Evolutionary conservation across 1,140 invertebrate species (phyloP), one percentile per base, ranked within the genome.

Genomic region (Eriosoma lanigerum): DNA sequence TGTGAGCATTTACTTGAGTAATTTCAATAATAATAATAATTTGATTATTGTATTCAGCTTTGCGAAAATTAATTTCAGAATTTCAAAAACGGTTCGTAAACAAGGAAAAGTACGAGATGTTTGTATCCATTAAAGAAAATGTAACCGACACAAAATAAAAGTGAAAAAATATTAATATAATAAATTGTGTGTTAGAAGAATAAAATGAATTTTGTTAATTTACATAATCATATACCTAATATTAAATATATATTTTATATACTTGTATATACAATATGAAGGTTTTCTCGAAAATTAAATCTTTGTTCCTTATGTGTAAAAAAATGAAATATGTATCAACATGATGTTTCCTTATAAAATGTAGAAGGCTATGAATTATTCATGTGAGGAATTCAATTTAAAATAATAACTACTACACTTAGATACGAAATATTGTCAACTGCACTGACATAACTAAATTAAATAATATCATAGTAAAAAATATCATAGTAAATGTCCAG

Each of bases 341-440:
- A 62, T 8, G 60, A 48, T 10, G 10, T 48, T 62, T 62, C 19
- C 60, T 32, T n/a, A 38, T 15, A 48, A 6, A n/a, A 6, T 19
- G 13, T 48, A 12, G 46, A 48, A 32, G 19, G 19, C 5, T 29
- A 32, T 62, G 60, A 62, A 62, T 62, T 62, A 62, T 62, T 62
- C 60, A 62, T 62, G 10, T 9, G 17, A 62, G 26, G 26, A 62
- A 32, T 62, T 32, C 29, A 62, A 62, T 62, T 62, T 62, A 62
- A 32, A 62, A n/a, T 62, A 62, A 62, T 17, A 38, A 62, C 19
- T 19, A 3, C 3, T 4, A 3, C 6, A 24, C 24, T 24, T 24
- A 56, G 2, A 0, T 12, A 56, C 21, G n/a, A 2, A 26, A 29
- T 8, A 52, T 19, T 19, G 58, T 60, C 26, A 29, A 29, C 58